Base-by-base conservation (phyloP, 2,888 invertebrate genomes). In the Drosophila glabriapex region DNA sequence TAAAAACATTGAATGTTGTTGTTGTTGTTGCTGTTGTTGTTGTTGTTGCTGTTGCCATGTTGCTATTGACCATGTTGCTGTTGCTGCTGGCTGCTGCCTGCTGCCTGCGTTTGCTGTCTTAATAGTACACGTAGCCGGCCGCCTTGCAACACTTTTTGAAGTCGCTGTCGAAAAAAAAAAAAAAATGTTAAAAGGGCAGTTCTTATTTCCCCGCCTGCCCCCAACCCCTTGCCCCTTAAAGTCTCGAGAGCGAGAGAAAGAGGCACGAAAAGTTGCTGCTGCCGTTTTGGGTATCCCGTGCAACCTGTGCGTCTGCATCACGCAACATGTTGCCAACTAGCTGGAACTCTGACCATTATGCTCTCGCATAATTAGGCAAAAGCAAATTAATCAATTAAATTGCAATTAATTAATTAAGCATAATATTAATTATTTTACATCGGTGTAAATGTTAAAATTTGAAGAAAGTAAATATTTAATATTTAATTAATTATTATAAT, bases 81-180 rank as follows among this genome's bases (percentile, higher is more conserved):
- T 29, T 76, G 76, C 66, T 78, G 76, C 68, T 81, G 78, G 68
- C 61, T 68, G 76, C 75, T 78, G 80, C 68, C 76, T 76, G 85
- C 67, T 55, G 76, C 59, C 76, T 73, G 75, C 74, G 56, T 77
- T 78, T 79, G 83, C 82, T 74, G 83, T 78, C 85, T 85, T 84
- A 86, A 85, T 83, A 83, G 85, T 76, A 54, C 79, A 71, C 76
- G 68, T 68, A 53, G 73, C 73, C 71, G 78, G 43, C 70, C 78
- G 78, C 78, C 77, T 84, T 77, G 82, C 85, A 84, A 78, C 74
- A 75, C 82, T 79, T 80, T 76, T 79, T 55, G 49, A 78, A 72
- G 70, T 35, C 29, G 58, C 33, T 54, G 49, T 43, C 58, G 35
- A 49, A 49, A 43, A 29, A 43, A n/a, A n/a, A 28, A 22, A 14